phyloP scores from a whole-genome alignment of 2,797 vertebrate species.

The Anguilla marmorata region DNA sequence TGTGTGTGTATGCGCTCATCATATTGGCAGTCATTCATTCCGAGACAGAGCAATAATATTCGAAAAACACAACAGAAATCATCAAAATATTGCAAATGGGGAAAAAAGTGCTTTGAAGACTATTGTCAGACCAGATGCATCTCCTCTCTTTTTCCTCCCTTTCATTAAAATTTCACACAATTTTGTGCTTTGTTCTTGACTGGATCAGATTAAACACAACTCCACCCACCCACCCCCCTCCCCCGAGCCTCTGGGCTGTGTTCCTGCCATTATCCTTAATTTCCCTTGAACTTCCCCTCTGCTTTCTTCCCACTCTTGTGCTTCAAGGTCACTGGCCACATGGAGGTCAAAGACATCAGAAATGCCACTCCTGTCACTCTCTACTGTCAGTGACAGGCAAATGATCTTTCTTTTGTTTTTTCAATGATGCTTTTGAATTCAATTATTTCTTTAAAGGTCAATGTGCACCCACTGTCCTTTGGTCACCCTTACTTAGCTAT shows the following conservation, averaged over 20 bases:
- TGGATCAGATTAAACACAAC: slow-evolving; percentile 35
- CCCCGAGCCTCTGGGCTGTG: slow-evolving; percentile 21
- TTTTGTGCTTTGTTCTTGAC: slow-evolving; percentile 37
- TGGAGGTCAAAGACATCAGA: slow-evolving; percentile 22
- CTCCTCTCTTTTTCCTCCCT: not conserved
- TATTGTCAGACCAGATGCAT: not conserved
- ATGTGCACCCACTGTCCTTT: not conserved
- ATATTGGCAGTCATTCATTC: no score
- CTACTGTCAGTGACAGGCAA: not conserved
- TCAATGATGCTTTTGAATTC: not conserved
- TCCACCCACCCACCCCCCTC: not conserved
- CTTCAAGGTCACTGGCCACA: not conserved
- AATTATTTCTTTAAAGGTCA: not conserved
- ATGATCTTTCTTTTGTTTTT: not conserved
- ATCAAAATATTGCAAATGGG: not conserved
- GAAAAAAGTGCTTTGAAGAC: not conserved
- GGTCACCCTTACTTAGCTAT: not conserved
- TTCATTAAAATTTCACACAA: slow-evolving; percentile 21
- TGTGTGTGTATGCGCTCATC: not conserved
- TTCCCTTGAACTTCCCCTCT: slow-evolving; percentile 25
- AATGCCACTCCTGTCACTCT: not conserved
- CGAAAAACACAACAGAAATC: not conserved
- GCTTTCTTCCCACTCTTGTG: not conserved
- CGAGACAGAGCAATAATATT: not conserved
- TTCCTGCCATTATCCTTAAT: slow-evolving; percentile 21